Conservation (phyloP, 2,113 vertebrate genomes). For the Callaeas wilsoni region DNA sequence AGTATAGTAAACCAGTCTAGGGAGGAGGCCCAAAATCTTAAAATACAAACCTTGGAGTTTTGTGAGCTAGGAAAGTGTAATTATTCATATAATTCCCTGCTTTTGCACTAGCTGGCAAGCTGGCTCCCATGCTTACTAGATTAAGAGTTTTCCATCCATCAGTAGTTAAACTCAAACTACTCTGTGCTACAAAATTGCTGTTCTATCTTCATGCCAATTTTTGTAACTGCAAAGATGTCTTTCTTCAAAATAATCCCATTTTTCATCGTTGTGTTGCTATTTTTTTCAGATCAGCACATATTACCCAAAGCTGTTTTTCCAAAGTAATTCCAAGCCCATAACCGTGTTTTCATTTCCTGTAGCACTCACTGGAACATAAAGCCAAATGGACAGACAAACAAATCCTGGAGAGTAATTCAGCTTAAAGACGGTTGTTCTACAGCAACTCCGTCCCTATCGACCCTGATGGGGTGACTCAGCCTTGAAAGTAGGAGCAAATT, state of each 20-base stretch:
- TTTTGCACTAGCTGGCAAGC: background rate
- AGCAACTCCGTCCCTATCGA: background rate
- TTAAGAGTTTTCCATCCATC: background rate
- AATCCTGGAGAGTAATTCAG: background rate
- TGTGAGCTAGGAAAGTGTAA: background rate
- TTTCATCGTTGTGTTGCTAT: background rate
- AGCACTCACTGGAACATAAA: background rate
- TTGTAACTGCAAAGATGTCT: background rate
- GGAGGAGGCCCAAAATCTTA: background rate
- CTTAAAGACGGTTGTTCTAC: background rate
- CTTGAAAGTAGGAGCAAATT: background rate
- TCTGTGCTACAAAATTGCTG: background rate
- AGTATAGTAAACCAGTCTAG: background rate
- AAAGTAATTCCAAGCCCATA: slow-evolving; percentile 22
- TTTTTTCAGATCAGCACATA: slow-evolving; percentile 24
- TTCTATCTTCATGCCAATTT: background rate
- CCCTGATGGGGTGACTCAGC: background rate
- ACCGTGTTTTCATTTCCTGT: background rate
- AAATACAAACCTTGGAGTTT: background rate
- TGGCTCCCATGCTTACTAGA: background rate
- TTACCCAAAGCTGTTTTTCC: background rate
- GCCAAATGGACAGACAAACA: background rate
- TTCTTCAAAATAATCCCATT: background rate
- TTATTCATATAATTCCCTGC: background rate
- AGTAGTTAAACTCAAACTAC: background rate